Conservation (phyloP, 2,113 vertebrate genomes). For the Alces alces region DNA sequence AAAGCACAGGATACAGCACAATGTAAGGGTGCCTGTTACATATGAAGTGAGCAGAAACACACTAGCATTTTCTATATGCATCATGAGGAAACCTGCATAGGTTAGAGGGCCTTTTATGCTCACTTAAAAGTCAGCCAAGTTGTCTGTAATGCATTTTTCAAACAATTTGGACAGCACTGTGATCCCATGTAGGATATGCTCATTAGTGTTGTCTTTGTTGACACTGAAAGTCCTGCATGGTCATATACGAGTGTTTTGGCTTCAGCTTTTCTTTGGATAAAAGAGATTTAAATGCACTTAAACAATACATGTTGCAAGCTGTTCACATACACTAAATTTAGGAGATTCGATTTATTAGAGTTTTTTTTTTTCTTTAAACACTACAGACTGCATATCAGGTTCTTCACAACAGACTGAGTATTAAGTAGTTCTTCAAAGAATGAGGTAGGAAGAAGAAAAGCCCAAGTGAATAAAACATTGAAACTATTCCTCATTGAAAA, state of each 20-base stretch:
- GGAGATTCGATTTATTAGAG: slow-evolving; percentile 90
- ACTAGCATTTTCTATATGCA: slow-evolving; percentile 87
- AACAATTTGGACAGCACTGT: slow-evolving; percentile 89
- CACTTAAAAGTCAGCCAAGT: slow-evolving; percentile 82
- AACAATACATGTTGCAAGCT: slow-evolving; percentile 90
- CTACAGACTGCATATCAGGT: slow-evolving; percentile 99
- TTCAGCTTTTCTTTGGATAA: slow-evolving; percentile 90
- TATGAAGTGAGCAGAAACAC: slow-evolving; percentile 89
- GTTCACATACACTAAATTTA: slow-evolving; percentile 93
- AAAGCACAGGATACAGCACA: slow-evolving; percentile 92
- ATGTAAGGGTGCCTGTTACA: slow-evolving; percentile 87
- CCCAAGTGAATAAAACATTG: slow-evolving; percentile 79
- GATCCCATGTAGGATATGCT: slow-evolving; percentile 87
- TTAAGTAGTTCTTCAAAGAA: slow-evolving; percentile 81
- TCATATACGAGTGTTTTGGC: slow-evolving; percentile 85
- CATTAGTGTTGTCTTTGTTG: slow-evolving; percentile 92
- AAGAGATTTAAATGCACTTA: slow-evolving; percentile 93
- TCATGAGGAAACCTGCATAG: slow-evolving; percentile 90
- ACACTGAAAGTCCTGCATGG: slow-evolving; percentile 85
- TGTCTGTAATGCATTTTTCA: slow-evolving; percentile 87
- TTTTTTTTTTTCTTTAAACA: slow-evolving; percentile 82
- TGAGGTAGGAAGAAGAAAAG: slow-evolving; percentile 61
- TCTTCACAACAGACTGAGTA: slow-evolving; percentile 93
- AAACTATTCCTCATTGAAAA: slow-evolving; percentile 84
- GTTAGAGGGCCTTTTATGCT: slow-evolving; percentile 81